Evolutionary conservation across 2,888 invertebrate genomes (phyloP).

Genomic region (Cephus rjabovi): DNA sequence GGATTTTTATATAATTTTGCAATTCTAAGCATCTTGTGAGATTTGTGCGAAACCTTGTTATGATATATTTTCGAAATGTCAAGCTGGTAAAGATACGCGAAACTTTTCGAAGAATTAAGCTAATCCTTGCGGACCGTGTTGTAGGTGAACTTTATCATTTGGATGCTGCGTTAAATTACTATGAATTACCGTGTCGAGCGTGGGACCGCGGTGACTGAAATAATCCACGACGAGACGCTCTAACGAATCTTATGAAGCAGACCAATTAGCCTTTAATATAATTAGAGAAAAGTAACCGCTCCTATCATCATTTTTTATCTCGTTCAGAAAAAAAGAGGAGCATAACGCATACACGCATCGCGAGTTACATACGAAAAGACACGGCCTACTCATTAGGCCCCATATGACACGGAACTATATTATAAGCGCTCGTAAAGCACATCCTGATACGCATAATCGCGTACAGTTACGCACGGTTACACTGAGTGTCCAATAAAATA

Average conservation of each 20-base stretch:
- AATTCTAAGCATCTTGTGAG: too few relatives aligned
- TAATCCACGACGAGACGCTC: constrained; percentile 14
- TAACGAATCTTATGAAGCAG: constrained; percentile 38
- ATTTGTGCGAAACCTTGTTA: too few relatives aligned
- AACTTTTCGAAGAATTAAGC: not conserved
- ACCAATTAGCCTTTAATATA: constrained; percentile 33
- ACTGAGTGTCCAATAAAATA: constrained; percentile 31
- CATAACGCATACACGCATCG: not conserved
- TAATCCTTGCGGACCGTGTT: not conserved
- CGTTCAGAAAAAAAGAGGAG: not conserved
- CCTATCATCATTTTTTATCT: not conserved
- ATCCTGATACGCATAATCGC: constrained; percentile 47
- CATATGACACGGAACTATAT: constrained; percentile 35
- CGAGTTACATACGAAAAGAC: not conserved
- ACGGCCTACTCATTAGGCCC: not conserved
- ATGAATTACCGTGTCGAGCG: not conserved
- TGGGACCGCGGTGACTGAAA: not conserved
- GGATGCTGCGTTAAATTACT: not conserved
- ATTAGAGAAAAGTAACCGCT: constrained; percentile 3
- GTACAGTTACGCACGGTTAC: constrained; percentile 45
- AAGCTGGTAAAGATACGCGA: not conserved
- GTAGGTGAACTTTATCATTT: not conserved
- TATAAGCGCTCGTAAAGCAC: constrained; percentile 41
- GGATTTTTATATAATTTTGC: too few relatives aligned
- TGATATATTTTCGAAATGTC: not conserved